Conservation (phyloP, 2,797 vertebrate species). For the Gephyroberyx darwinii region DNA sequence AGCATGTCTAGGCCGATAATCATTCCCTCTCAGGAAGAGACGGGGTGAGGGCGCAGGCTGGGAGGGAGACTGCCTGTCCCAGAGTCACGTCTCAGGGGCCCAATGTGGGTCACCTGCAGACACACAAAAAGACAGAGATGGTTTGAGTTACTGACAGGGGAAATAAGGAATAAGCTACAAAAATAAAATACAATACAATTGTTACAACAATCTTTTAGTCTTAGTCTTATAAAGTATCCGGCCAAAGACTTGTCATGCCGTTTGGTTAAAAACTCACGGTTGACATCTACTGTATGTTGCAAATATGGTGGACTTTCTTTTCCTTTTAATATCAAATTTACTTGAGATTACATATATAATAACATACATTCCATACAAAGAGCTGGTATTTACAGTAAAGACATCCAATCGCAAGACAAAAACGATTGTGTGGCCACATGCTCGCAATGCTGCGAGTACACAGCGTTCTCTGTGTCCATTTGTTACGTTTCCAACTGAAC, state of each 20-base stretch:
- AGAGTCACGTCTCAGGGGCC: conserved; percentile 74
- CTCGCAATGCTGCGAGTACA: not conserved
- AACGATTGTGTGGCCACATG: not conserved
- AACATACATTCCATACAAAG: conserved; percentile 20
- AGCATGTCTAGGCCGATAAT: conserved; percentile 49
- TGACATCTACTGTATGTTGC: not conserved
- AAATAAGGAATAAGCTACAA: conserved; percentile 37
- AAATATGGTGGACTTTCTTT: conserved; percentile 4
- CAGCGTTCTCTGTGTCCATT: conserved; percentile 19
- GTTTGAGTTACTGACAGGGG: conserved; percentile 36
- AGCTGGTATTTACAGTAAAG: not conserved
- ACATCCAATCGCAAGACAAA: conserved; percentile 1
- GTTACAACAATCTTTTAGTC: not conserved
- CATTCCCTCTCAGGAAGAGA: conserved; percentile 58
- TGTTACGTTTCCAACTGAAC: conserved; percentile 22
- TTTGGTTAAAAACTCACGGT: not conserved
- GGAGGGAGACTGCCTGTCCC: conserved; percentile 65
- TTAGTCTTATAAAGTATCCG: conserved; percentile 32
- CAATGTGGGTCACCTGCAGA: conserved; percentile 80
- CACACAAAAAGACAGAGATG: conserved; percentile 55
- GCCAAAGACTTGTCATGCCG: conserved; percentile 37
- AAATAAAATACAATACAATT: conserved; percentile 20
- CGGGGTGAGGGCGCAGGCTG: conserved; percentile 42
- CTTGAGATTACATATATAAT: not conserved
- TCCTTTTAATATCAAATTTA: too few species aligned